Conservation (phyloP, 2,113 vertebrate species). For the Nematolebias whitei region DNA sequence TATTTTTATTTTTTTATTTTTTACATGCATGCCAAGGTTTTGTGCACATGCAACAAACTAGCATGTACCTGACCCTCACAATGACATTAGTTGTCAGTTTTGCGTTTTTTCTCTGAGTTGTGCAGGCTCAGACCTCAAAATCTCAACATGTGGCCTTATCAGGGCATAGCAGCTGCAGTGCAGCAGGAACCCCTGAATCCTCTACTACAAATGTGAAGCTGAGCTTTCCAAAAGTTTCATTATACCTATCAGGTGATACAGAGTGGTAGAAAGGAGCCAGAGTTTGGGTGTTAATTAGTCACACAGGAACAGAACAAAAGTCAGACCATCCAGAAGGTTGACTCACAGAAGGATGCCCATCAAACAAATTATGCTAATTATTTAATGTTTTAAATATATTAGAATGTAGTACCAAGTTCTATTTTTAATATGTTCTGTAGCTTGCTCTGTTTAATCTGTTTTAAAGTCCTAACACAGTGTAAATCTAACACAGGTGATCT, state of each 20-base stretch:
- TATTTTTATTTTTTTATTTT: not conserved
- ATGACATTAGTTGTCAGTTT: constrained; percentile 42
- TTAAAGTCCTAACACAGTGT: not conserved
- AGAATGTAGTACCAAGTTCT: constrained; percentile 14
- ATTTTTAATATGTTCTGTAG: too few species aligned
- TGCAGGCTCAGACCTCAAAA: constrained; percentile 31
- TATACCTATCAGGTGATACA: constrained; percentile 23
- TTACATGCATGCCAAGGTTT: constrained; percentile 12
- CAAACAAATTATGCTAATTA: not conserved
- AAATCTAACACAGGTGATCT: constrained; percentile 6
- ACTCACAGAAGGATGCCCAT: constrained; percentile 10
- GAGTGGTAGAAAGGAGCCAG: constrained; percentile 24
- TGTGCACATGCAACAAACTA: constrained; percentile 47
- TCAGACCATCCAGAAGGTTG: not conserved
- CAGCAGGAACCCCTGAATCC: constrained; percentile 33
- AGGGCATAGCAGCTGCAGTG: constrained; percentile 44
- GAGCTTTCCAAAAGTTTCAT: constrained; percentile 30
- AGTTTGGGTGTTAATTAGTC: constrained; percentile 44
- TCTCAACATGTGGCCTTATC: constrained; percentile 57
- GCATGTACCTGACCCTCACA: constrained; percentile 14
- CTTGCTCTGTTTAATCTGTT: constrained; percentile 13
- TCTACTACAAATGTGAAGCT: constrained; percentile 37
- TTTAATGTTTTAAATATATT: constrained; percentile 7
- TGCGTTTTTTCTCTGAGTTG: constrained; percentile 22
- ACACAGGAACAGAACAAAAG: constrained; percentile 30